Evolutionary conservation across 2,888 invertebrate genomes (phyloP), one percentile per base, ranked within the genome.

Genomic region (Patella depressa): DNA sequence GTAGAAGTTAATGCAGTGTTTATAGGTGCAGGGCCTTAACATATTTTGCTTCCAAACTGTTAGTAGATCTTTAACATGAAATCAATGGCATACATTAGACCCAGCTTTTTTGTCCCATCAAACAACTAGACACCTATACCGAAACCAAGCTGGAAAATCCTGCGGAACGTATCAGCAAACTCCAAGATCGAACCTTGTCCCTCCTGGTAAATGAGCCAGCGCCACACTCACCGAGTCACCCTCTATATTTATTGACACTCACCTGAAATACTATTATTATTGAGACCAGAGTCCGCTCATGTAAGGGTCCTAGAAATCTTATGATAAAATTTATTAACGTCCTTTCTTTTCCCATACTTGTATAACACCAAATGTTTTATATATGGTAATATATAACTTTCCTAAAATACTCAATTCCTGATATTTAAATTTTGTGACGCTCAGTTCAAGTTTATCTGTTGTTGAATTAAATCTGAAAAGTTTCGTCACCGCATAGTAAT

Each of bases 241-340:
- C 15, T 24, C 45, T 1, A 57, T 5, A 55, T 57, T 45, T 4
- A 45, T 45, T 45, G 45, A 7, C 5, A 59, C 85, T 74, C 75
- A 97, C 93, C 94, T 99, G 99, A 87, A 98, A 93, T 2, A 92
- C 86, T 85, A 99, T 93, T 75, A 99, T 93, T 86, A 94, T 93
- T 69, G 93, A 93, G 0, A 97, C 97, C 81, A 99, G 93, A 72
- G 93, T 94, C 14, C 94, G 93, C 92, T 99, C 99, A 88, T 96
- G 95, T 87, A 95, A 94, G 3, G 98, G 97, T 0, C 99, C 99
- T 80, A 94, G 93, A 82, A 96, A 93, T 82, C 96, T 94, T 78
- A 99, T 93, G 80, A 96, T 93, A 79, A 98, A 94, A 93, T 98
- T 99, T 75, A 99, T 97, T 76, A 99, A 92, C 0, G 99, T 88